Conservation (phyloP, 2,797 vertebrate genomes). For the Sebastes baramenuke region DNA sequence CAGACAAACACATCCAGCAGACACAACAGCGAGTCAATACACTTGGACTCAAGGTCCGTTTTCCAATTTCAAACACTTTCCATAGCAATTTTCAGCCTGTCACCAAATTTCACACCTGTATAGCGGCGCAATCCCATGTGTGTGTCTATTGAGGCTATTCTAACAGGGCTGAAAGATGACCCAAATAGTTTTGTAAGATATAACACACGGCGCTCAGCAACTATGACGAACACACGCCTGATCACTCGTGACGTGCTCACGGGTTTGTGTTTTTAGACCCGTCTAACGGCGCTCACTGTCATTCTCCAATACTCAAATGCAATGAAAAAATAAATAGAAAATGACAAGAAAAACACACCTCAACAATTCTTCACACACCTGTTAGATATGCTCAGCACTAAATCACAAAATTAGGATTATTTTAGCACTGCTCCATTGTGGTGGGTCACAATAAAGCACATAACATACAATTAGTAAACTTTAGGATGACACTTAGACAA, state of each 20-base stretch:
- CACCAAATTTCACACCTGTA: conserved; percentile 45
- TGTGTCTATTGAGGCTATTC: neutral
- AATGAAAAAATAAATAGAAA: neutral
- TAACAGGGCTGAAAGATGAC: conserved; percentile 25
- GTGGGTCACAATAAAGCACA: neutral
- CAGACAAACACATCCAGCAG: neutral
- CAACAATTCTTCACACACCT: neutral
- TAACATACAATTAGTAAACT: neutral
- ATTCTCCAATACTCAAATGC: neutral
- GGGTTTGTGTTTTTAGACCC: neutral
- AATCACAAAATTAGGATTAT: neutral
- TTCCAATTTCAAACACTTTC: conserved; percentile 5
- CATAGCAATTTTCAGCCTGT: conserved; percentile 30
- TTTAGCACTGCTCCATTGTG: neutral
- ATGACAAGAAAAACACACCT: neutral
- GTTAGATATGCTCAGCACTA: neutral
- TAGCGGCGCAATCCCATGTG: neutral
- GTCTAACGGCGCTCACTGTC: neutral
- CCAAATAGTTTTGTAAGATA: conserved; percentile 29
- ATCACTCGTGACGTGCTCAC: neutral
- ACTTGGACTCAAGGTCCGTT: neutral
- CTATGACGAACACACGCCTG: neutral
- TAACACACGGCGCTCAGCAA: neutral
- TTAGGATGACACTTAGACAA: neutral
- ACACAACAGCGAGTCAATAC: conserved; percentile 1